These are phyloP conservation scores for Apus apus DNA, from an alignment of 2,113 vertebrate species.

Conservation along the genomic window DNA sequence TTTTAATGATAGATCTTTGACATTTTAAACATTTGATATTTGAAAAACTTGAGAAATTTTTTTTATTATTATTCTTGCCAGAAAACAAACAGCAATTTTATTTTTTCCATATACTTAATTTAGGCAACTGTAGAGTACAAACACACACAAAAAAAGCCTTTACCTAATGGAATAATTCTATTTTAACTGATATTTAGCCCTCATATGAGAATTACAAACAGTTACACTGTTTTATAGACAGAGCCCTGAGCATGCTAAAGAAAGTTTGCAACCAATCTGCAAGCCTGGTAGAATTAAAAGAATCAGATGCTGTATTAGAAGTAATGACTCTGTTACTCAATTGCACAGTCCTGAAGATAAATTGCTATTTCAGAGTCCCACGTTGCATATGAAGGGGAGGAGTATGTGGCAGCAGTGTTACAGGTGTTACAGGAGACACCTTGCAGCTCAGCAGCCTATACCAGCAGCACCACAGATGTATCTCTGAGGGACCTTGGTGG, in stretches of 20 bases:
- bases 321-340: neutral
- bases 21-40: neutral
- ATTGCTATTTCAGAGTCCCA: neutral
- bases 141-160: neutral
- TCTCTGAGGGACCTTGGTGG: neutral
- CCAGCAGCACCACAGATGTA: neutral
- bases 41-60: neutral
- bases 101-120: neutral
- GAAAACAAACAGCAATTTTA: neutral
- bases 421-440: neutral
- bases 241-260: rapidly evolving
- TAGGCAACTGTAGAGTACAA: neutral
- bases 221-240: neutral
- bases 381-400: neutral
- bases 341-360: neutral
- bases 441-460: neutral
- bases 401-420: neutral
- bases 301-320: neutral
- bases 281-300: neutral
- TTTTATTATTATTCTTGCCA: neutral
- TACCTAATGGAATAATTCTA: neutral
- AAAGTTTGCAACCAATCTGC: neutral
- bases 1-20: neutral
- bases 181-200: neutral
- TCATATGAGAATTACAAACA: neutral